Evolutionary conservation across 2,113 vertebrate genomes (phyloP).

Genomic region (Rutilus rutilus): DNA sequence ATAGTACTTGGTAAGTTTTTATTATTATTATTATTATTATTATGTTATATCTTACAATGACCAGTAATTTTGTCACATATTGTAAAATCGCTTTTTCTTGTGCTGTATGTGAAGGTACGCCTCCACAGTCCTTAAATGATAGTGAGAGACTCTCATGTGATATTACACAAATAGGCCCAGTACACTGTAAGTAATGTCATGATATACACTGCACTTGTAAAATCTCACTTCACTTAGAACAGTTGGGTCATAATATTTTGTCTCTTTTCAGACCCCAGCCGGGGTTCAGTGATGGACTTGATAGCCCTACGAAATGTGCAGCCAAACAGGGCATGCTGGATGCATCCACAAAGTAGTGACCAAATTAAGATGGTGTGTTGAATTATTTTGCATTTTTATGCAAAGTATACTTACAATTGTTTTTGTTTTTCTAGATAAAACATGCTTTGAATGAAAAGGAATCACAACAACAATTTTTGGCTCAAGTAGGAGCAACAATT

Average conservation of each 20-base stretch:
- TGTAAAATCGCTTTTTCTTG: background rate
- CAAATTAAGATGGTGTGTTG: background rate
- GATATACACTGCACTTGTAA: background rate
- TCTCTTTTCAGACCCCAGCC: background rate
- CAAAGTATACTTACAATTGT: background rate
- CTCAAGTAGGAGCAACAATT: background rate
- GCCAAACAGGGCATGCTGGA: conserved; percentile 10
- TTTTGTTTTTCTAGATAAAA: background rate
- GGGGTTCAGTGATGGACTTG: background rate
- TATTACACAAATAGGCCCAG: background rate
- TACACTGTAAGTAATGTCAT: background rate
- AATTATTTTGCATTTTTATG: background rate
- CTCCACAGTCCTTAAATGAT: background rate
- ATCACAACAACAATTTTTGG: conserved; percentile 6
- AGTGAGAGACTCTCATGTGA: background rate
- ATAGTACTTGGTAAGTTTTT: background rate
- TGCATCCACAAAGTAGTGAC: background rate
- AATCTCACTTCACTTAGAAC: background rate
- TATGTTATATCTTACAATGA: background rate
- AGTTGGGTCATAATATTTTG: background rate
- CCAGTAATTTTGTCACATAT: background rate
- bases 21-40: no score
- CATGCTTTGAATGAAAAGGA: conserved; percentile 13
- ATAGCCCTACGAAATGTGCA: background rate
- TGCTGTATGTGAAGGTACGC: background rate